phyloP scores from a whole-genome alignment of 2,888 invertebrate genomes.

The Pachydiplax longipennis region DNA sequence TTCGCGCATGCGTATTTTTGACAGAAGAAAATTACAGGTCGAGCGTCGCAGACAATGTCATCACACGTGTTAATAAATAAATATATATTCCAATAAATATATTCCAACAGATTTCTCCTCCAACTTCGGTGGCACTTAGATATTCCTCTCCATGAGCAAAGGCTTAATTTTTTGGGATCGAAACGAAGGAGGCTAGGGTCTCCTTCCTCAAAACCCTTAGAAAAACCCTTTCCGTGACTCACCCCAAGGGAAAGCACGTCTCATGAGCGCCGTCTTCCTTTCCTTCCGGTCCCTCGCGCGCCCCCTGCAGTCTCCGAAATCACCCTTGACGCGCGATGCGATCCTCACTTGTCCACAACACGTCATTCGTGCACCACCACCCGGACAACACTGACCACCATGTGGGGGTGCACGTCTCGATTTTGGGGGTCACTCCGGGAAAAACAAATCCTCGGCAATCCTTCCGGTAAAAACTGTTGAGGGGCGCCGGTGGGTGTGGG shows the following conservation, averaged over 20 bases:
- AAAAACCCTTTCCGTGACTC: neutral
- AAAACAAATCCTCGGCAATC: neutral
- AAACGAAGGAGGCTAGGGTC: neutral
- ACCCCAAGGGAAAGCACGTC: neutral
- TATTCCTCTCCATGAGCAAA: too few relatives aligned
- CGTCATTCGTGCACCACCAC: neutral
- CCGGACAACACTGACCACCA: neutral
- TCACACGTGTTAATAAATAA: too few relatives aligned
- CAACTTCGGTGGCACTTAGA: too few relatives aligned
- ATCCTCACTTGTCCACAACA: neutral
- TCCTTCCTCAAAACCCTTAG: neutral
- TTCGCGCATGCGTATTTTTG: too few relatives aligned
- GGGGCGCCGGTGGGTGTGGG: neutral
- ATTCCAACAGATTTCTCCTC: too few relatives aligned
- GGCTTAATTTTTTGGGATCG: too few relatives aligned
- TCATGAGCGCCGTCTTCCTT: neutral
- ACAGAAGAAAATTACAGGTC: too few relatives aligned
- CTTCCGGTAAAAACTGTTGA: neutral
- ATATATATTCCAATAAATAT: too few relatives aligned
- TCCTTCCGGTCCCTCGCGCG: neutral
- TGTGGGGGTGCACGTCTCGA: neutral
- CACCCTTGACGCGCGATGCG: neutral
- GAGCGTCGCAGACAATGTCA: too few relatives aligned
- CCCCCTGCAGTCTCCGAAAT: neutral
- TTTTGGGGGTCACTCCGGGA: neutral